phyloP scores from a whole-genome alignment of 2,797 vertebrate genomes.

The Pempheris klunzingeri region DNA sequence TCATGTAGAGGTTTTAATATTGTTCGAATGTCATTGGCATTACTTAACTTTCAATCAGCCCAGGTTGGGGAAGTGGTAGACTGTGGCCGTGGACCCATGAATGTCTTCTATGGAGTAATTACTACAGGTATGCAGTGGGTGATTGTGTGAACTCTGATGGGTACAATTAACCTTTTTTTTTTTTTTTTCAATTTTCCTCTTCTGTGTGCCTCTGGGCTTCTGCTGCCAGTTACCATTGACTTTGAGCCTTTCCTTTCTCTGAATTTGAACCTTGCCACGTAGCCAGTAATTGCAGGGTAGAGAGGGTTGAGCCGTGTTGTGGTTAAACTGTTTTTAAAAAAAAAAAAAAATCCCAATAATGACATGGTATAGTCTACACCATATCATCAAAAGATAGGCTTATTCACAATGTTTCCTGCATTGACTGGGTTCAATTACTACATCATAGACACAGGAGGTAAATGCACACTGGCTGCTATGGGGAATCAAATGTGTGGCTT shows the following conservation, averaged over 20 bases:
- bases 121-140: constrained; percentile 55
- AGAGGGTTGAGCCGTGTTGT: constrained; percentile 38
- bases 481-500: background rate
- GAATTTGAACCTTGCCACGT: constrained; percentile 52
- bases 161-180: constrained; percentile 74
- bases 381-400: constrained; percentile 39
- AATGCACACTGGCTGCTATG: background rate
- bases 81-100: constrained; percentile 20
- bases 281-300: constrained; percentile 63
- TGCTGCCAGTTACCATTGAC: constrained; percentile 59
- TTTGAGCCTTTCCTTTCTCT: constrained; percentile 46
- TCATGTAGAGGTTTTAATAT: background rate
- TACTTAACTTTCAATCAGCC: constrained; percentile 21
- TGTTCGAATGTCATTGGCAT: constrained; percentile 17
- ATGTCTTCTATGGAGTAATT: constrained; percentile 48
- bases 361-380: constrained; percentile 27
- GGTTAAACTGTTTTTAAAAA: constrained; percentile 54
- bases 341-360: constrained; percentile 40
- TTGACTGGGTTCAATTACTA: background rate
- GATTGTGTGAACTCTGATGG: constrained; percentile 66
- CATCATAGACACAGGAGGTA: background rate
- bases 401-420: constrained; percentile 12
- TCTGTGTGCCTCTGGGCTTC: constrained; percentile 56
- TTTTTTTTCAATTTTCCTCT: constrained; percentile 58
- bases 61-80: background rate